Evolutionary conservation across 1,140 invertebrate genomes (phyloP).

Genomic region (Maconellicoccus hirsutus): DNA sequence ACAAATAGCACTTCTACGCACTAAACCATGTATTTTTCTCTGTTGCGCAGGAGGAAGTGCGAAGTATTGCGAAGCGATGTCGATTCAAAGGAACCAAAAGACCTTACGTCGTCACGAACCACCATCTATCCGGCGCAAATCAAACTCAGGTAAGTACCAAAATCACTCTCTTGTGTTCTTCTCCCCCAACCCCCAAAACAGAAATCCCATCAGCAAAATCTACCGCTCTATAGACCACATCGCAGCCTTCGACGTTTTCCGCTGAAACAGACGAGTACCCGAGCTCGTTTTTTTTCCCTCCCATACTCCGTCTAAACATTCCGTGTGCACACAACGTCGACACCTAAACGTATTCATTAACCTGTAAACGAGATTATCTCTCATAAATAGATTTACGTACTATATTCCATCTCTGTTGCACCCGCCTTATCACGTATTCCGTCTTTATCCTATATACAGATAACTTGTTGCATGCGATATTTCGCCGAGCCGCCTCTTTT

Average conservation of each 20-base stretch:
- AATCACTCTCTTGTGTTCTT: no score
- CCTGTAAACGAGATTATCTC: background rate
- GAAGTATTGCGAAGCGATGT: constrained; percentile 41
- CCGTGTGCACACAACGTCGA: background rate
- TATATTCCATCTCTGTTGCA: no score
- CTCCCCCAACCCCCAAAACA: no score
- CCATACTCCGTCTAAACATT: background rate
- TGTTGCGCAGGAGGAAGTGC: constrained; percentile 38
- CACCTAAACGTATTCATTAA: constrained; percentile 9
- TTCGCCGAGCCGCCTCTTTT: no score
- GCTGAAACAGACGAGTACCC: no score
- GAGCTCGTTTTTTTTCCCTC: background rate
- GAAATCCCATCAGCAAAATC: no score
- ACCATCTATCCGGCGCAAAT: constrained; percentile 50
- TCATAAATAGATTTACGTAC: background rate
- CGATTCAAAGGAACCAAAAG: constrained; percentile 49
- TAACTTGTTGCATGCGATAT: no score
- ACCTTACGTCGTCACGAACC: constrained; percentile 41
- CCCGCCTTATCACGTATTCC: no score
- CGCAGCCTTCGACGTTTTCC: no score
- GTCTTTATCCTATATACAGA: no score
- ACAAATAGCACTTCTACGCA: no score
- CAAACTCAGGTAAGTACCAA: constrained; percentile 45
- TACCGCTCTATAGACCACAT: no score
- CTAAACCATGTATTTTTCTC: constrained; percentile 14